Evolutionary conservation across 2,888 invertebrate genomes (phyloP), one percentile per base, ranked within the genome.

Genomic region (Melinaea menophilus): DNA sequence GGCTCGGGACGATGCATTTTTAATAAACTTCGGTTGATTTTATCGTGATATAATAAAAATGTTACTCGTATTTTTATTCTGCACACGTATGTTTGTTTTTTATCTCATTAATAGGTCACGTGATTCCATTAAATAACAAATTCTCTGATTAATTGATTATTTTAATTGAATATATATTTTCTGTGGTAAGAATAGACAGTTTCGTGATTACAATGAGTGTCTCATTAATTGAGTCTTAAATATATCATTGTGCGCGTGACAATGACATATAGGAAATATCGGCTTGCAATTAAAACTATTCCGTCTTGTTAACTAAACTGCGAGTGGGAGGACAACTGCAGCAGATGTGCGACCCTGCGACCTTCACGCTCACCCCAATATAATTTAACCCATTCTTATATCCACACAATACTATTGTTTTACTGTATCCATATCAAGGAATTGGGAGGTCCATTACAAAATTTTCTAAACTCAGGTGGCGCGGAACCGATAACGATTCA

Each of bases 231-330:
- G 48, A 41, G 55, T 56, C 58, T 35, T 58, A 58, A 57, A 56
- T 60, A 55, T 41, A 54, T 48, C 51, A 57, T 55, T 47, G 54
- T 61, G 62, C 65, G 51, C 48, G 61, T 64, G 64, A 72, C 72
- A 73, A 73, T 74, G 74, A 75, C 72, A 76, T 72, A 76, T 78
- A 74, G 76, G 76, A 74, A 85, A 86, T 89, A 88, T 89, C 85
- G 85, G 79, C 79, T 88, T 88, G 86, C 89, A 90, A 89, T 89
- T 89, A 88, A 88, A 88, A 86, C 82, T 85, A 82, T 84, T 81
- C 79, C 75, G 73, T 77, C 80, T 86, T 83, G 86, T 84, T 84
- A 87, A 81, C 80, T 75, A 77, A 77, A 77, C 75, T 78, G 74
- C 75, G 74, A 74, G 86, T 85, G 80, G 86, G 84, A 77, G 86